Base-by-base conservation (phyloP, 2,888 invertebrate genomes). In the Leptinotarsa haldemani region DNA sequence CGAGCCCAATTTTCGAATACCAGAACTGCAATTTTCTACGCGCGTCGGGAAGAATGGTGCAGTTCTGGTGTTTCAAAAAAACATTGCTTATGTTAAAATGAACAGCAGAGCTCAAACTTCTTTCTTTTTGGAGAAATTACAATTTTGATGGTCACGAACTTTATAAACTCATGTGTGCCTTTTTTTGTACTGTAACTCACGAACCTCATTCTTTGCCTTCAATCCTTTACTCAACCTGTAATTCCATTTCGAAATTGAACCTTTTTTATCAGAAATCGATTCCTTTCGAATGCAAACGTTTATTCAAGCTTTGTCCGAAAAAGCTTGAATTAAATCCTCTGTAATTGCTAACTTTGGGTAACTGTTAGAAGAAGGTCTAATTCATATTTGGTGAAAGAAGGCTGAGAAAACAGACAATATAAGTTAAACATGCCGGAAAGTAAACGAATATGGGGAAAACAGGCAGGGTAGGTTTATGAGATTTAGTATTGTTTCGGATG, bases 371-470 rank as follows among this genome's bases (percentile, higher is more conserved):
- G 48, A 52, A 61, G 71, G 71, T 71, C 69, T 16, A 69, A 56
- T 69, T 65, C 65, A 69, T 68, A 65, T 76, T 68, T 71, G 20
- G 56, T 40, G 71, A 20, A 61, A 69, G 66, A 25, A 71, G 65
- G 52, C 71, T 52, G 70, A 65, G 48, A 73, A 73, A 66, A 71
- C 64, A 76, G 71, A 76, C 69, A 76, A 70, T 61, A 40, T 74
- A 66, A 68, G 73, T 70, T 71, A 56, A 75, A 71, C 73, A 74
- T 67, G 16, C 71, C 69, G 67, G 73, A 76, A 76, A 74, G 74
- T 67, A 50, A 66, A 65, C 48, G 69, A 71, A 76, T 71, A 40
- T 56, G 12, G 50, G 53, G 20, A 70, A 64, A 66, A 68, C 25
- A 69, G 22, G 61, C 65, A 63, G 63, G 47, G 46, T 53, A 63